Evolutionary conservation across 2,797 vertebrate genomes (phyloP), one percentile per base, ranked within the genome.

Genomic region (Xenentodon cancila): DNA sequence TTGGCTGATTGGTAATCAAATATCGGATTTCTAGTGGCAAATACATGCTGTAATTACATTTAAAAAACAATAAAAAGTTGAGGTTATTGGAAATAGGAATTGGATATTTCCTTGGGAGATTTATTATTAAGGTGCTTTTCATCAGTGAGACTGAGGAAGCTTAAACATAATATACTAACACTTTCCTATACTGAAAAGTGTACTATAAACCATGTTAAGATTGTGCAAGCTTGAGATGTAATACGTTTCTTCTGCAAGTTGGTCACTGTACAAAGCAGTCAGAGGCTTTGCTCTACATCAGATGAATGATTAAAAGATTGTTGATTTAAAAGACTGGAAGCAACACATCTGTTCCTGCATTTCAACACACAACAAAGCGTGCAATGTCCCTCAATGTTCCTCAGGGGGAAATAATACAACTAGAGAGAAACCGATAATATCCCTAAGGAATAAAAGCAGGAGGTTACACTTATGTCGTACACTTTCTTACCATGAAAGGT

Each of bases 101-200:
- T 21, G 15, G 34, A 22, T 22, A 44, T 58, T 17, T 22, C 40
- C 58, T 70, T 42, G 1, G 22, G 60, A 43, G 58, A 7, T 53
- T 70, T 15, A 53, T 59, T 25, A 59, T 64, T 55, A 64, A 52
- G 32, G 47, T 54, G 16, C 1, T 65, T 67, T 59, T 66, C 21
- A 55, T 48, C 51, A 48, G 20, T 59, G 0, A 43, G 25, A 59
- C 64, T 46, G 30, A 48, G 43, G 20, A 49, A 19, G 37, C 40
- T 61, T 40, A 64, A 65, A 56, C 16, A 32, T 12, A 27, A 42
- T 45, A 63, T 50, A 48, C 1, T 6, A 5, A n/a, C 16, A 43
- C 64, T 45, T 57, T 47, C 30, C 7, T 30, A 3, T 30, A 30
- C 30, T 30, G 30, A 3, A 30, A 30, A 30, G 30, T 30, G 30